Evolutionary conservation across 2,888 invertebrate species (phyloP).

Genomic region (Panzeria rudis): DNA sequence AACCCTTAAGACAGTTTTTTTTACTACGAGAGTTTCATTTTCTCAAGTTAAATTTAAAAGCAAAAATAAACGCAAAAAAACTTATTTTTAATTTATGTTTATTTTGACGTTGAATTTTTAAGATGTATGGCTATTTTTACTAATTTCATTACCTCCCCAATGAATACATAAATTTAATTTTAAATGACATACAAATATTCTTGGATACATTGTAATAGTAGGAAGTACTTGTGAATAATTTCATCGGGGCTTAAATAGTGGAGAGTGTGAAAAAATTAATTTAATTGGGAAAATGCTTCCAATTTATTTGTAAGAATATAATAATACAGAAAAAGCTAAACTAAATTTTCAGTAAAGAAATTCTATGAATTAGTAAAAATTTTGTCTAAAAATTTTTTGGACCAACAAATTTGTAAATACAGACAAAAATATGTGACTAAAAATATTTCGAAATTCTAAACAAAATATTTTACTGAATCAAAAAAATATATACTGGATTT

Average conservation of each 20-base stretch:
- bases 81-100: slow-evolving; percentile 64
- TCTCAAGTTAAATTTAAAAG: slow-evolving; percentile 30
- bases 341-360: no score
- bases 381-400: no score
- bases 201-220: neutral
- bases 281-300: neutral
- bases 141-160: slow-evolving; percentile 69
- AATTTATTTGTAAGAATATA: no score
- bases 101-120: slow-evolving; percentile 65
- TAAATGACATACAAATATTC: slow-evolving; percentile 40
- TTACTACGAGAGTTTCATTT: slow-evolving; percentile 28
- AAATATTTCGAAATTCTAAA: no score
- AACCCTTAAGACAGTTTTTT: slow-evolving; percentile 47
- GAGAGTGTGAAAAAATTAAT: neutral
- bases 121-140: slow-evolving; percentile 63
- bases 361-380: no score
- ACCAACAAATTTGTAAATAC: no score
- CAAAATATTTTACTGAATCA: no score
- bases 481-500: no score
- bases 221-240: neutral
- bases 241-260: neutral
- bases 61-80: slow-evolving; percentile 3
- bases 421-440: no score
- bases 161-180: slow-evolving; percentile 57
- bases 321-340: no score